Evolutionary conservation across 2,113 vertebrate species (phyloP), one percentile per base, ranked within the genome.

Genomic region (Lepus americanus): DNA sequence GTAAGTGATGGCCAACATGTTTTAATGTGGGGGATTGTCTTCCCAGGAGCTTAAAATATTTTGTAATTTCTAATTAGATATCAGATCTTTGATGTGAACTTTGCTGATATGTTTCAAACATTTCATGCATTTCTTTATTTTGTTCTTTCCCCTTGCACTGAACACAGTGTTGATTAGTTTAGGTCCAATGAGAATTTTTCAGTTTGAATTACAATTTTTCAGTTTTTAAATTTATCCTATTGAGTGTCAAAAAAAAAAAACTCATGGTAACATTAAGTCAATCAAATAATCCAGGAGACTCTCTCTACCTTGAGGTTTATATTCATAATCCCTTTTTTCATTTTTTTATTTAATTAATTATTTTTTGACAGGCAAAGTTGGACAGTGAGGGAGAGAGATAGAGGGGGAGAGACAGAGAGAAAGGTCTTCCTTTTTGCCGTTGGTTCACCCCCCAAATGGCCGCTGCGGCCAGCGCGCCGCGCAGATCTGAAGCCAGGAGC

Each of bases 61-160:
- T 67, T 69, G 87, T 76, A 92, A 66, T 94, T 44, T 77, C 39
- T 84, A 96, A 81, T 33, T 90, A 51, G n/a, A 44, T 23, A 27
- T 80, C 33, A 39, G 9, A 39, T 79, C 77, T 93, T 81, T 39
- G 55, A 78, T 87, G 25, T 72, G 9, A 78, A 78, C 36, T 84
- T 86, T 89, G 59, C 6, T 61, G 66, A 67, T 66, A 49, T n/a
- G 53, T 87, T 91, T 92, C 66, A 92, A 66, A 44, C 33, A 84
- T 81, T 92, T 80, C 55, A 64, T 59, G 70, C 19, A 36, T 79
- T 90, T 53, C 14, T 19, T 79, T 87, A 83, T 25, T 94, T 63
- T 94, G 29, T 88, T 88, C 16, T 69, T 87, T 73, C 29, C 78
- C n/a, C 84, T 95, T 44, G 61, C 23, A 90, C 11, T 74, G 55